These are phyloP conservation scores for Nothobranchius kuhntae DNA, from an alignment of 2,113 vertebrate species.

Conservation along the genomic window DNA sequence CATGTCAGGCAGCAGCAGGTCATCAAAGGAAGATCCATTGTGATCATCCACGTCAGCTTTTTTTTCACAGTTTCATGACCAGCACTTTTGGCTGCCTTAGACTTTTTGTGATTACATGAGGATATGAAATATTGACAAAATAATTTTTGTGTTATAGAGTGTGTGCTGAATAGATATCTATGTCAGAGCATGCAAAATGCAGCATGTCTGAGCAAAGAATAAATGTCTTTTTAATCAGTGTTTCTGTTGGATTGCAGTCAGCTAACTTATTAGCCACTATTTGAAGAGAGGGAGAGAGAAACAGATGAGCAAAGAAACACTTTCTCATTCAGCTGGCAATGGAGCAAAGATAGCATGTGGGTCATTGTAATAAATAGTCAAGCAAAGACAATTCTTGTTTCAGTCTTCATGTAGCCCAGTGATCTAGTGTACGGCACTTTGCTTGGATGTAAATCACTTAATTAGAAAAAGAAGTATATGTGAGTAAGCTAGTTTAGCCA, in stretches of 20 bases:
- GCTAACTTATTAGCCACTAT: slow-evolving; percentile 58
- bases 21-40: slow-evolving; percentile 23
- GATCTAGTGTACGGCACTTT: slow-evolving; percentile 24
- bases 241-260: slow-evolving; percentile 67
- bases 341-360: slow-evolving; percentile 28
- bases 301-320: slow-evolving; percentile 52
- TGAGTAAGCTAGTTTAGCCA: background rate
- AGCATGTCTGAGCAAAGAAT: slow-evolving; percentile 45
- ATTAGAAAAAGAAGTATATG: slow-evolving; percentile 15
- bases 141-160: slow-evolving; percentile 1
- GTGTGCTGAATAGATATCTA: slow-evolving; percentile 42
- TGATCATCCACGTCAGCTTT: background rate
- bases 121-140: background rate
- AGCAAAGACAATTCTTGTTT: slow-evolving; percentile 16
- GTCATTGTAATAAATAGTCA: slow-evolving; percentile 59
- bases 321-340: slow-evolving; percentile 52
- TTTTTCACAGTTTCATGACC: background rate
- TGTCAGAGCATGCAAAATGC: slow-evolving; percentile 29
- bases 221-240: slow-evolving; percentile 68
- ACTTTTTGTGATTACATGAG: slow-evolving; percentile 15
- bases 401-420: slow-evolving; percentile 12
- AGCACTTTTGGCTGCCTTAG: background rate
- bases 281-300: slow-evolving; percentile 30
- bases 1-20: slow-evolving; percentile 25
- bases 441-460: slow-evolving; percentile 7